Evolutionary conservation across 1,140 invertebrate species (phyloP).

Genomic region (Drosophila busckii): DNA sequence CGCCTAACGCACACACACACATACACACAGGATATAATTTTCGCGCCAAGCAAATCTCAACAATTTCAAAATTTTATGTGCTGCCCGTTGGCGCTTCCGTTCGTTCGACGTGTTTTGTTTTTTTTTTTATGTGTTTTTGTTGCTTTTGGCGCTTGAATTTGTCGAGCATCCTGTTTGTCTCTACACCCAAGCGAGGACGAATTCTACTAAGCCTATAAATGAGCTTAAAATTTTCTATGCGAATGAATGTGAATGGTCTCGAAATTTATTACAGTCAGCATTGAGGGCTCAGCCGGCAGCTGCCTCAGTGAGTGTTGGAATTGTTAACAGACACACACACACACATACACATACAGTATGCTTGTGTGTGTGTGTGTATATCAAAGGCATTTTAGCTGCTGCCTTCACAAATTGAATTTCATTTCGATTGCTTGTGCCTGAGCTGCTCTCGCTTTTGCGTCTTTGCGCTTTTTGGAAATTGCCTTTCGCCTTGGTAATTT

Average conservation of each 20-base stretch:
- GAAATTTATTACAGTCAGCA: conserved; percentile 63
- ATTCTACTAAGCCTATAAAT: conserved; percentile 68
- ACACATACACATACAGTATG: conserved; percentile 4
- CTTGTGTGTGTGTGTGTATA: conserved; percentile 1
- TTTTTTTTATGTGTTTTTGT: conserved; percentile 64
- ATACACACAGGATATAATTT: conserved; percentile 56
- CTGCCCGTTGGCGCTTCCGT: conserved; percentile 58
- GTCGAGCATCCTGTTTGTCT: conserved; percentile 58
- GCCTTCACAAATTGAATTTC: conserved; percentile 66
- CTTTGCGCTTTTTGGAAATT: conserved; percentile 47
- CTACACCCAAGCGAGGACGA: background rate
- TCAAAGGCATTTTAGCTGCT: conserved; percentile 58
- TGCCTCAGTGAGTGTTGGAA: conserved; percentile 11
- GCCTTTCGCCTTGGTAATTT: conserved; percentile 59
- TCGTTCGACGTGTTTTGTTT: conserved; percentile 38
- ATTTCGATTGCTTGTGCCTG: conserved; percentile 65
- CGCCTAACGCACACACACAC: conserved; percentile 45
- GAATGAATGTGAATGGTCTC: conserved; percentile 76
- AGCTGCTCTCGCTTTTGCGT: conserved; percentile 24
- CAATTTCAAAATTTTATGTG: conserved; percentile 57
- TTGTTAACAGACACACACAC: conserved; percentile 10
- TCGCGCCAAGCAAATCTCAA: conserved; percentile 71
- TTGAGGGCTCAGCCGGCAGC: background rate
- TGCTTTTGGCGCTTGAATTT: conserved; percentile 62
- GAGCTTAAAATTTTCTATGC: conserved; percentile 78